Percentiles rank a stretch among this genome's conserved stretches.
phyloP scores from a whole-genome alignment of 2,797 vertebrate genomes.

The Chromis chromis region DNA sequence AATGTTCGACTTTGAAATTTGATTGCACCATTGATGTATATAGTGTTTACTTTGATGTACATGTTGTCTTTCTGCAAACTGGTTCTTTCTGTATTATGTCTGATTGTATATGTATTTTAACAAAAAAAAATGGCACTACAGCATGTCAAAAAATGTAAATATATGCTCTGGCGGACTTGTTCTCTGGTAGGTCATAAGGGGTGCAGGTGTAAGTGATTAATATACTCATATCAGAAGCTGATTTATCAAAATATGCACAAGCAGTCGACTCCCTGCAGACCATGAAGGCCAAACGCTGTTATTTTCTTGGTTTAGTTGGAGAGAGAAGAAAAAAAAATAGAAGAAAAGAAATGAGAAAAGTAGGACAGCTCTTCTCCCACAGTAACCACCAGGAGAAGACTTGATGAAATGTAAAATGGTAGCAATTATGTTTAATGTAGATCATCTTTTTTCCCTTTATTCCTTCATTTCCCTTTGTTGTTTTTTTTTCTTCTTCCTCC shows the following conservation, averaged over 20 bases:
- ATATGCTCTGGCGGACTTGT: too few species aligned
- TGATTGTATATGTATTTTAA: too few species aligned
- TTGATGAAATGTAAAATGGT: constrained; percentile 59
- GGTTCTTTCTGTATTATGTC: too few species aligned
- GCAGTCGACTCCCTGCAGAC: constrained; percentile 3
- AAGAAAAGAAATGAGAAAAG: constrained; percentile 21
- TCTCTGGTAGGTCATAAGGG: too few species aligned
- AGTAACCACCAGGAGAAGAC: constrained; percentile 13
- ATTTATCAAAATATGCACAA: background rate
- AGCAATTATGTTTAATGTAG: constrained; percentile 67
- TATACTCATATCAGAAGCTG: background rate
- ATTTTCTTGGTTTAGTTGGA: constrained; percentile 30
- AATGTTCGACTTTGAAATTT: too few species aligned
- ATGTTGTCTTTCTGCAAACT: too few species aligned
- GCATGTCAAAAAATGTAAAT: too few species aligned
- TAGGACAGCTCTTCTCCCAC: constrained; percentile 32
- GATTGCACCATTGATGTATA: too few species aligned
- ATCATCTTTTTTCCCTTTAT: constrained; percentile 43
- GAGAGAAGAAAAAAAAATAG: constrained; percentile 3
- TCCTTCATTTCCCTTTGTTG: constrained; percentile 49
- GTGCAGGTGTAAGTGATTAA: constrained; percentile 15
- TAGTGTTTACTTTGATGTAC: too few species aligned
- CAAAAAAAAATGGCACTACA: too few species aligned
- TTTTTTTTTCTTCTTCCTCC: background rate
- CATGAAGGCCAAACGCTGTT: background rate